phyloP scores from a whole-genome alignment of 2,888 invertebrate species.

The Cerastoderma edule region DNA sequence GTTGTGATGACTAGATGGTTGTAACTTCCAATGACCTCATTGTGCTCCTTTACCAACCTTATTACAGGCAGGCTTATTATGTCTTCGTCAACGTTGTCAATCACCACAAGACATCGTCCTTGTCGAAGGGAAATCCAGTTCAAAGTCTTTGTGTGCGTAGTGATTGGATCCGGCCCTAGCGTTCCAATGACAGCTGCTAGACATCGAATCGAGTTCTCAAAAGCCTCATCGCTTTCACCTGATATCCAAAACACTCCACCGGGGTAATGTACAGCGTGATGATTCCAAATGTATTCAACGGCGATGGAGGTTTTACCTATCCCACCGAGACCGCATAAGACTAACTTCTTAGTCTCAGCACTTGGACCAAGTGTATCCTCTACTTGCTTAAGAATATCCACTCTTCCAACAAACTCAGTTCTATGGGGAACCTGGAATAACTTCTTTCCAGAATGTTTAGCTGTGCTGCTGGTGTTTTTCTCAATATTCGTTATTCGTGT shows the following conservation, averaged over 20 bases:
- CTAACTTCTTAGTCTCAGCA: not conserved
- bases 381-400: not conserved
- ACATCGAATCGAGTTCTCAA: conserved; percentile 30
- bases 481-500: too few relatives aligned
- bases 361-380: not conserved
- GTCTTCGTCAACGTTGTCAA: conserved; percentile 47
- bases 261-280: conserved; percentile 32
- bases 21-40: not conserved
- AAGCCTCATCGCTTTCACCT: conserved; percentile 33
- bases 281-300: conserved; percentile 42
- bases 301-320: conserved; percentile 49
- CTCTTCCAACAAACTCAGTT: not conserved
- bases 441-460: too few relatives aligned
- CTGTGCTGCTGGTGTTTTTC: too few relatives aligned
- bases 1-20: not conserved
- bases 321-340: conserved; percentile 51
- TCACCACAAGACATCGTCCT: conserved; percentile 37
- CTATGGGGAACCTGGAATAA: not conserved
- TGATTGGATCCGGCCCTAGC: not conserved
- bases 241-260: conserved; percentile 54
- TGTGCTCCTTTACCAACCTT: not conserved
- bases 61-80: not conserved
- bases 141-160: not conserved
- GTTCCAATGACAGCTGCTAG: conserved; percentile 28
- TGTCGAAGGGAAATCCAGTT: conserved; percentile 29